A percentile compares a stretch with the other conserved stretches of the same genome.
Evolutionary conservation across 2,113 vertebrate species (phyloP).

Genomic region (Eidolon helvum): DNA sequence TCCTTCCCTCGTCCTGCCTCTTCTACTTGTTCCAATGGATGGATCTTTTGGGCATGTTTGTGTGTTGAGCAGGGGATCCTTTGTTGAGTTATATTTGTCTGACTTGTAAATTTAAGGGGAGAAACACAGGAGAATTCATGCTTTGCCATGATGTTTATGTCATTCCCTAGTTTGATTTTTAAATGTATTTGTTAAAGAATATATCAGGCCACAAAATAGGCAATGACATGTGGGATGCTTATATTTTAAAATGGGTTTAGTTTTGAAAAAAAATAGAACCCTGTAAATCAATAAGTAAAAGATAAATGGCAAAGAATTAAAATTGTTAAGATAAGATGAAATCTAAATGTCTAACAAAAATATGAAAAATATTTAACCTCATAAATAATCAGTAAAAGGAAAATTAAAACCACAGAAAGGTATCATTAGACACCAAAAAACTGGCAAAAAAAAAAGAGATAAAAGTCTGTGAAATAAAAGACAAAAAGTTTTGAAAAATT

Average conservation of each 20-base stretch:
- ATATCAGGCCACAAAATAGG: background rate
- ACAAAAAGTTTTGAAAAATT: background rate
- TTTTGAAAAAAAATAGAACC: background rate
- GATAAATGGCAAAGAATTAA: background rate
- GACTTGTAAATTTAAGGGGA: background rate
- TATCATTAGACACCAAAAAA: background rate
- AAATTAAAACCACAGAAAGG: background rate
- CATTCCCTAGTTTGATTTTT: background rate
- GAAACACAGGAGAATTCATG: background rate
- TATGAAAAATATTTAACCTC: background rate
- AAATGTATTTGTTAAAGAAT: background rate
- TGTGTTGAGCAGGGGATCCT: background rate
- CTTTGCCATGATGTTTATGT: background rate
- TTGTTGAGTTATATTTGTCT: too few relatives aligned
- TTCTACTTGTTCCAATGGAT: background rate
- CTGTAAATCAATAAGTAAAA: background rate
- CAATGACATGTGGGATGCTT: background rate
- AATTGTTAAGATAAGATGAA: background rate
- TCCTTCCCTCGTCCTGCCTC: background rate
- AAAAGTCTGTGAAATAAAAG: background rate
- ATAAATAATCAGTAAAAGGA: conserved; percentile 2
- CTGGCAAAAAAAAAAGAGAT: background rate
- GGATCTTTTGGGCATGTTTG: background rate
- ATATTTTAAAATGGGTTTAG: background rate
- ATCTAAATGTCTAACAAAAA: background rate